Base-by-base conservation (phyloP, 1,140 invertebrate genomes). In the Aleiodes sp. region DNA sequence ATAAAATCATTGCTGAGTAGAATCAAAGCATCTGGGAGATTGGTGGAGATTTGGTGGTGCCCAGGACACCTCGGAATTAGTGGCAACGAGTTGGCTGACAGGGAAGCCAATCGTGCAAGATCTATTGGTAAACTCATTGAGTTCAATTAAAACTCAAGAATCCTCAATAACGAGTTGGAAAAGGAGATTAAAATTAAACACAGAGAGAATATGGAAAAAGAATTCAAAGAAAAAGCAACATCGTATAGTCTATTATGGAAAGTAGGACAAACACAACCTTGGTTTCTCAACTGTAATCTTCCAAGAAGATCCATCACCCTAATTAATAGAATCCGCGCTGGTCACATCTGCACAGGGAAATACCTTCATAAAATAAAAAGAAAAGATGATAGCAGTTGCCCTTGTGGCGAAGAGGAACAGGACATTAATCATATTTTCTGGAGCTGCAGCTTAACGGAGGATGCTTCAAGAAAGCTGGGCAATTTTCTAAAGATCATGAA, bases 381-480 rank as follows among this genome's bases (percentile, higher is more conserved):
- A 39, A 31, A n/a, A 21, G 60, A 62, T 2, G 31, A 31, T 4
- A 37, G 12, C n/a, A 26, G 35, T 9, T 62, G 60, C 60, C 10
- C 14, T 1, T 62, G 31, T 16, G 60, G 60, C 2, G 2, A 19
- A 8, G 33, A 37, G 16, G 9, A n/a, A 4, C 60, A 62, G 14
- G 60, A 62, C 16, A n/a, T 62, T 2, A 62, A 62, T 39, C 60
- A 62, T 19, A 19, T 62, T 6, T 62, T 37, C 19, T 62, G 60
- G 60, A n/a, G 2, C 9, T 62, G 60, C 16, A 4, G 4, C 8
- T 8, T 37, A 6, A 62, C 60, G 14, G 9, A 62, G 21, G 10
- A 4, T 37, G 60, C 8, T 2, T 16, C 57, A 2, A 14, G 12
- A 29, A 10, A 28, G 9, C 29, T 61, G 14, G 14, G 2, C 26